Evolutionary conservation across 2,797 vertebrate species (phyloP), one percentile per base, ranked within the genome.

Genomic region (Choloepus didactylus): DNA sequence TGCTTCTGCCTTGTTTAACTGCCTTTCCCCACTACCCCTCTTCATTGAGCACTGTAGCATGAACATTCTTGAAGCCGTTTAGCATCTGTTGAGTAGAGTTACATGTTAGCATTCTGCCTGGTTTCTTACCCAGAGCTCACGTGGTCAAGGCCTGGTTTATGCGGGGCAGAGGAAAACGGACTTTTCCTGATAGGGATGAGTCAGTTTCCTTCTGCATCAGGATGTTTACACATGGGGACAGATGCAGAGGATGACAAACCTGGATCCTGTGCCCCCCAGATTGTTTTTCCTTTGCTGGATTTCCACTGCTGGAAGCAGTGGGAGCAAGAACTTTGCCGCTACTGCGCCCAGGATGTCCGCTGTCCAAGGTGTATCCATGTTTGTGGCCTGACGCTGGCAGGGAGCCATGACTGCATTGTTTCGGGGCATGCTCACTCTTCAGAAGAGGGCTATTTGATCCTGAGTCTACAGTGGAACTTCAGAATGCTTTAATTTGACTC

Each of bases 131-230:
- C 91, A 91, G 88, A 79, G 67, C 73, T 96, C 92, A 82, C 11
- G 49, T 41, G 75, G 79, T 75, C 95, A 62, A 84, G 88, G 51
- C 38, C 90, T 75, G 49, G 69, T 95, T n/a, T 89, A 79, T 75
- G 73, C 67, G 67, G 46, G 77, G 95, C 59, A 89, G 94, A 96
- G 94, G 97, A 96, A 97, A 95, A 91, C 59, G 69, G 96, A 94
- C 96, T 96, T 96, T 95, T 97, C 97, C 97, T 96, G 97, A 94
- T 93, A 91, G 91, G 46, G 95, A 97, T 97, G 96, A 97, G 97
- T 98, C 97, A 98, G 96, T 97, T 98, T 98, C 97, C 97, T 96
- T 93, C 95, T 93, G 86, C 54, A 90, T 41, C 77, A 85, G 95
- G 95, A 94, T 97, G 97, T 98, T 98, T 98, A 98, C 89, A 88